phyloP scores from a whole-genome alignment of 2,797 vertebrate genomes.

The Prunella strophiata region DNA sequence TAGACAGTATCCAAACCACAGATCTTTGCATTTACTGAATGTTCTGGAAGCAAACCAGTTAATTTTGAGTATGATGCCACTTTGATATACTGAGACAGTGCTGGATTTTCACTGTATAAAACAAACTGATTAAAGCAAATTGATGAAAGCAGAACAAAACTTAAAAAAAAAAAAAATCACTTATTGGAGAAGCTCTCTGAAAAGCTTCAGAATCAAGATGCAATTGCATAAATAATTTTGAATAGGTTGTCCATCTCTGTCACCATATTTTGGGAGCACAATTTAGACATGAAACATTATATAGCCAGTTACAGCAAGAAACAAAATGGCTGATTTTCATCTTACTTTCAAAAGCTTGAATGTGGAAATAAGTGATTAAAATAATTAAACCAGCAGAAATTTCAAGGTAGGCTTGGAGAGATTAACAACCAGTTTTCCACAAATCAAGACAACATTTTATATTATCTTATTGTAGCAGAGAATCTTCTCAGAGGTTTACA shows the following conservation, averaged over 20 bases:
- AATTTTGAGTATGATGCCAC: not conserved
- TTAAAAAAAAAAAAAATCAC: not conserved
- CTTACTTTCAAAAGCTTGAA: not conserved
- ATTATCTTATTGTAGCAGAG: not conserved
- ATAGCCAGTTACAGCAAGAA: not conserved
- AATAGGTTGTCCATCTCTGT: not conserved
- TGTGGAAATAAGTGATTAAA: not conserved
- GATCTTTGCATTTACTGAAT: not conserved
- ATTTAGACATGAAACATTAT: not conserved
- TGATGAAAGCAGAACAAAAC: not conserved
- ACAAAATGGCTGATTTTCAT: not conserved
- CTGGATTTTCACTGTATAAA: not conserved
- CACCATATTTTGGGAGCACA: not conserved
- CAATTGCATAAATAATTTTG: not conserved
- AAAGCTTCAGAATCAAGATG: not conserved
- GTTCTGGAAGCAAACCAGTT: not conserved
- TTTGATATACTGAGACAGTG: not conserved
- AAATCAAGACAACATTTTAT: not conserved
- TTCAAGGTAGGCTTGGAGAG: not conserved
- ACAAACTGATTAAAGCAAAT: not conserved
- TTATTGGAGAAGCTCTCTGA: not conserved
- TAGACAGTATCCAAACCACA: not conserved
- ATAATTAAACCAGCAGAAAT: not conserved
- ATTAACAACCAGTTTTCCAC: not conserved
- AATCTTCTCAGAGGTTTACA: not conserved